phyloP scores from a whole-genome alignment of 2,797 vertebrate species.

The Luscinia megarhynchos region DNA sequence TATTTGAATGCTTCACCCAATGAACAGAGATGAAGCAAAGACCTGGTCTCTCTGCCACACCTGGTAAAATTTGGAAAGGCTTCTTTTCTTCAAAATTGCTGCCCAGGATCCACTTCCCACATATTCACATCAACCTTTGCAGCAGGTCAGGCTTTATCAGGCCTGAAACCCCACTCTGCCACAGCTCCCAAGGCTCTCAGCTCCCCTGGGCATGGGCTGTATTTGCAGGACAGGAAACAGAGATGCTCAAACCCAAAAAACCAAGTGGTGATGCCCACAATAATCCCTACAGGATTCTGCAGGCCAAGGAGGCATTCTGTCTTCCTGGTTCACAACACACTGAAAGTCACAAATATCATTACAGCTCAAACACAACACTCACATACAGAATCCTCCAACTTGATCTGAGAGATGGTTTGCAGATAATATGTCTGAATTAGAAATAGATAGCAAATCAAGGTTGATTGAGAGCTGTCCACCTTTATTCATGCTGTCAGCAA shows the following conservation, averaged over 20 bases:
- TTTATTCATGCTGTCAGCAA: slow-evolving; percentile 75
- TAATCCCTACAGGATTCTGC: background rate
- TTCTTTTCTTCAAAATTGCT: background rate
- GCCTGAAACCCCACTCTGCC: accelerated
- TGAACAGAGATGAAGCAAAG: background rate
- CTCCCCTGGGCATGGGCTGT: background rate
- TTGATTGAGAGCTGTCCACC: background rate
- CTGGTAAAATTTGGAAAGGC: background rate
- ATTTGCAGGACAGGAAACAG: background rate
- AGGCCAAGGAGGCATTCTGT: background rate
- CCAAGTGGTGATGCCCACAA: background rate
- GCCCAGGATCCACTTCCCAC: background rate
- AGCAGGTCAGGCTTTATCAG: accelerated
- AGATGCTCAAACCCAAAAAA: background rate
- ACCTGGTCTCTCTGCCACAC: background rate
- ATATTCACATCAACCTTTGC: accelerated
- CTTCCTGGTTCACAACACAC: background rate
- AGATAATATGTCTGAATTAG: background rate
- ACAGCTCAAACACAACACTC: background rate
- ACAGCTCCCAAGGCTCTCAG: background rate
- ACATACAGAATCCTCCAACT: background rate
- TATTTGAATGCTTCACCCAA: background rate
- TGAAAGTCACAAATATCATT: background rate
- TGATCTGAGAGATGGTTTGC: background rate
- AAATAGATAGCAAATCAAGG: slow-evolving; percentile 28